phyloP scores from a whole-genome alignment of 2,888 invertebrate species.

The Heliconius ismenius region DNA sequence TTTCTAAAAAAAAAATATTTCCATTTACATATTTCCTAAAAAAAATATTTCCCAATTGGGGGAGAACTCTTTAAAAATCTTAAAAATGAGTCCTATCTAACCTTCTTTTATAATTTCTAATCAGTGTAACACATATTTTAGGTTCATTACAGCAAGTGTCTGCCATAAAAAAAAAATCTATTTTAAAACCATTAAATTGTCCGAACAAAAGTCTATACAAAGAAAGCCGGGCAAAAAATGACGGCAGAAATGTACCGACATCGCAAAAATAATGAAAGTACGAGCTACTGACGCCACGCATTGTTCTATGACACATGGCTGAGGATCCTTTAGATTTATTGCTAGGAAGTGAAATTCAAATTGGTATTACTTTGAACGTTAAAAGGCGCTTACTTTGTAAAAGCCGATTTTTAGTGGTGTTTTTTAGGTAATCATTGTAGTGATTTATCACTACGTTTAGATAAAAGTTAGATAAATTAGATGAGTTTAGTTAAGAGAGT shows the following conservation, averaged over 20 bases:
- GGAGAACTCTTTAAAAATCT: too few relatives aligned
- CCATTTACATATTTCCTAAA: too few relatives aligned
- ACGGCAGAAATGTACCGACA: constrained; percentile 13
- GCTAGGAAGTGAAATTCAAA: constrained; percentile 13
- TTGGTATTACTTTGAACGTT: not conserved
- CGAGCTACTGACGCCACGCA: constrained; percentile 19
- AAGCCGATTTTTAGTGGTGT: constrained; percentile 1
- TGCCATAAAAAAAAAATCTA: constrained; percentile 8
- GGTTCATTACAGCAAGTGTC: not conserved
- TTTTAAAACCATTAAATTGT: constrained; percentile 31
- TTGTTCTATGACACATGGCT: constrained; percentile 27
- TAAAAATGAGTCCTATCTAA: not conserved
- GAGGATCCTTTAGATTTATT: constrained; percentile 10
- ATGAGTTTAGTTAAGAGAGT: not conserved
- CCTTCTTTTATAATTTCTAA: not conserved
- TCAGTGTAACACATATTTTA: not conserved
- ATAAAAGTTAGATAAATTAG: not conserved
- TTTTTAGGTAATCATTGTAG: not conserved
- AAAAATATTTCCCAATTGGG: too few relatives aligned
- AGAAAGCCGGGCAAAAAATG: constrained; percentile 8
- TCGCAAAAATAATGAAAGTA: constrained; percentile 17
- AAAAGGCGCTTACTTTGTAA: not conserved
- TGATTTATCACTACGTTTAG: not conserved
- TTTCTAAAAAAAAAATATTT: too few relatives aligned
- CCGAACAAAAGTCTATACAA: constrained; percentile 16